Evolutionary conservation across 53 echinoderm and acorn worm genomes (phyloP).

Genomic region (Glandiceps talaboti): DNA sequence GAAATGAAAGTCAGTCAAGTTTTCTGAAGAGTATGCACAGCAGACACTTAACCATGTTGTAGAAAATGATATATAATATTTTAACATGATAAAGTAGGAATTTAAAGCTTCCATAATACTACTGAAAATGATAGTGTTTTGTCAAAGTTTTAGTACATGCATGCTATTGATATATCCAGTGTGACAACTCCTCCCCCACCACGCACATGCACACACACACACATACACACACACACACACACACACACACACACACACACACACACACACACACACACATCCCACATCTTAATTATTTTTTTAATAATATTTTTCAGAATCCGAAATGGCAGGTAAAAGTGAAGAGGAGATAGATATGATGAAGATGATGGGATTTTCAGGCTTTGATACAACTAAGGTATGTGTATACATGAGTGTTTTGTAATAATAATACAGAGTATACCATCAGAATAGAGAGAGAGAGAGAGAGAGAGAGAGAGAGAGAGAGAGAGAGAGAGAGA

Average conservation of each 20-base stretch:
- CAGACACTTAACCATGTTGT: constrained; percentile 63
- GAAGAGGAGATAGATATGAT: constrained; percentile 89
- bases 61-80: constrained; percentile 69
- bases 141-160: too few species aligned
- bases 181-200: not conserved
- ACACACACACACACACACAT: not conserved
- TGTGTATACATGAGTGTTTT: too few species aligned
- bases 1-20: too few species aligned
- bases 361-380: constrained; percentile 82
- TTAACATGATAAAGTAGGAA: constrained; percentile 52
- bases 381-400: constrained; percentile 82
- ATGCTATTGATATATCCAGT: too few species aligned
- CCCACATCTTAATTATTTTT: constrained; percentile 5
- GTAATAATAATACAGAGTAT: too few species aligned
- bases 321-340: constrained; percentile 43
- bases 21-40: too few species aligned
- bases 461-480: too few species aligned
- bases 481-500: too few species aligned
- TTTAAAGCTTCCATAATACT: constrained; percentile 74
- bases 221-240: not conserved
- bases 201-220: not conserved
- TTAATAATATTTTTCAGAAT: constrained; percentile 32
- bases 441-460: too few species aligned
- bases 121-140: too few species aligned
- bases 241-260: not conserved